Evolutionary conservation across 2,888 invertebrate genomes (phyloP).

Genomic region (Drosophila merina): DNA sequence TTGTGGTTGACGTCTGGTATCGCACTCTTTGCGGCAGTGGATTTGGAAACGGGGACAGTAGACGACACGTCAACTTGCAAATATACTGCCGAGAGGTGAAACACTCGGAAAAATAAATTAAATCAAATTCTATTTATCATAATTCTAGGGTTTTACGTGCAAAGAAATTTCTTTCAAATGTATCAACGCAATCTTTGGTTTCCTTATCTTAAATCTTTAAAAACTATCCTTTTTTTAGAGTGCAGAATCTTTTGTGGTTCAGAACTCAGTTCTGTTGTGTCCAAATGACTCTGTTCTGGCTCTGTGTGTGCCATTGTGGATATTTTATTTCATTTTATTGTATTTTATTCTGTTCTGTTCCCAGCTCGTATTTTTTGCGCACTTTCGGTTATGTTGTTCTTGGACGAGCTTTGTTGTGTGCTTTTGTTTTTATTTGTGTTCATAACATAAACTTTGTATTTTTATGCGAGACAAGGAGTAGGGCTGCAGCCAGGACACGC

Average conservation of each 20-base stretch:
- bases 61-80: slow-evolving; percentile 71
- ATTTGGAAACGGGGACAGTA: slow-evolving; percentile 55
- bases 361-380: slow-evolving; percentile 41
- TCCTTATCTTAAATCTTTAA: background rate
- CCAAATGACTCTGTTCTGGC: slow-evolving; percentile 38
- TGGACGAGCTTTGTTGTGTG: slow-evolving; percentile 53
- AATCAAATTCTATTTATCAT: too few species aligned
- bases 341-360: slow-evolving; percentile 70
- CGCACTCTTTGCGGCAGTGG: slow-evolving; percentile 47
- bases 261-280: slow-evolving; percentile 16
- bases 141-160: too few species aligned
- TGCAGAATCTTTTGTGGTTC: background rate
- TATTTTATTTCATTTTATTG: slow-evolving; percentile 76
- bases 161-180: too few species aligned
- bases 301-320: slow-evolving; percentile 51
- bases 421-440: slow-evolving; percentile 75
- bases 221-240: background rate
- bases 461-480: slow-evolving; percentile 61
- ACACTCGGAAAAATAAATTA: slow-evolving; percentile 10
- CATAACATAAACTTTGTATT: slow-evolving; percentile 79
- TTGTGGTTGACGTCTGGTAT: slow-evolving; percentile 39
- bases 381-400: slow-evolving; percentile 57
- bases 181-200: background rate
- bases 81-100: slow-evolving; percentile 53
- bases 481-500: slow-evolving; percentile 18